Percentiles rank a stretch among this genome's conserved stretches.
phyloP scores from a whole-genome alignment of 2,797 vertebrate species.

The Myiotriccus ornatus region DNA sequence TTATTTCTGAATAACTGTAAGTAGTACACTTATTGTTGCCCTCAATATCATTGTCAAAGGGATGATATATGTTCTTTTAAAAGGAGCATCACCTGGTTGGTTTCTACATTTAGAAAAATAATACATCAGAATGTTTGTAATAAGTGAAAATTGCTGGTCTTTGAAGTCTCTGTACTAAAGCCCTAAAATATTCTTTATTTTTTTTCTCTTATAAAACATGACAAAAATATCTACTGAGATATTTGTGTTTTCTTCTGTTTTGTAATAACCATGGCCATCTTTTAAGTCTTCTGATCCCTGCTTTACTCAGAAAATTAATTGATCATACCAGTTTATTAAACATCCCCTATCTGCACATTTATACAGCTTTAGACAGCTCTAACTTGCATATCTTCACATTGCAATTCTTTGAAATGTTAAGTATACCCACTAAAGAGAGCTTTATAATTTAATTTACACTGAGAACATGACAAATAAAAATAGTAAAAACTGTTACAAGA shows the following conservation, averaged over 20 bases:
- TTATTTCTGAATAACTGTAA: background rate
- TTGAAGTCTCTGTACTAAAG: background rate
- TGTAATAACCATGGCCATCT: slow-evolving; percentile 22
- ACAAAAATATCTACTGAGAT: slow-evolving; percentile 25
- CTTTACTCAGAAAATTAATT: slow-evolving; percentile 36
- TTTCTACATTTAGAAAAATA: background rate
- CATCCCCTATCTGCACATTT: background rate
- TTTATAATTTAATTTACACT: background rate
- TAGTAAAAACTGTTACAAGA: background rate
- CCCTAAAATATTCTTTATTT: background rate
- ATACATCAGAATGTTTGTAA: slow-evolving; percentile 18
- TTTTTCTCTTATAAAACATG: background rate
- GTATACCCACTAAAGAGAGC: background rate
- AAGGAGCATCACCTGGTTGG: background rate
- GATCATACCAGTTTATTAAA: background rate
- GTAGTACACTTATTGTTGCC: background rate
- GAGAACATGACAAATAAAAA: background rate
- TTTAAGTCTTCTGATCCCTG: background rate
- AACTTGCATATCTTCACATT: background rate
- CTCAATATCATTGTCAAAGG: slow-evolving; percentile 23
- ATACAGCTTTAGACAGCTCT: background rate
- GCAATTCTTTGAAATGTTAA: background rate
- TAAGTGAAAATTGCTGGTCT: slow-evolving; percentile 34
- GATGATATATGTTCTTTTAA: background rate
- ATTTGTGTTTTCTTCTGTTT: slow-evolving; percentile 48